phyloP scores from a whole-genome alignment of 1,140 invertebrate genomes.

The Drosophila orosa region DNA sequence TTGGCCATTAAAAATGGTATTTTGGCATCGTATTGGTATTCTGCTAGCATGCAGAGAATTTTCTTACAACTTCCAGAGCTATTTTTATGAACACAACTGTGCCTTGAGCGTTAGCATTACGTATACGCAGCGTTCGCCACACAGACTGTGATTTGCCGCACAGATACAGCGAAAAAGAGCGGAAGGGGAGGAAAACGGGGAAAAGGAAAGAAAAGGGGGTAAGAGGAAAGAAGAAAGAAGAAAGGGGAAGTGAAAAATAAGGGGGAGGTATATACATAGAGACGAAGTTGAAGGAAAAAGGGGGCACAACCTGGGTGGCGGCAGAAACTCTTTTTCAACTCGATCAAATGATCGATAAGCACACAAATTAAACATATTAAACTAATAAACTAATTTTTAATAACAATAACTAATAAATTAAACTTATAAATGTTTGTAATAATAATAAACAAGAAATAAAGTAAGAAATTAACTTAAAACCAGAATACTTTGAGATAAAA shows the following conservation, averaged over 20 bases:
- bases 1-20: not conserved
- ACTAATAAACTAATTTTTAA: not conserved
- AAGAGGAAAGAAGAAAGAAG: not conserved
- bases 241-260: not conserved
- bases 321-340: not conserved
- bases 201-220: not conserved
- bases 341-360: slow-evolving; percentile 4
- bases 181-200: not conserved
- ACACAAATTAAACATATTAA: not conserved
- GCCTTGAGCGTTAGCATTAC: slow-evolving; percentile 23
- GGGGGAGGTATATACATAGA: not conserved
- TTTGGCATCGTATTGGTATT: not conserved
- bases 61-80: not conserved
- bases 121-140: slow-evolving; percentile 39
- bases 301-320: slow-evolving; percentile 20
- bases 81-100: not conserved
- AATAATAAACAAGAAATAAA: not conserved
- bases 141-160: slow-evolving; percentile 57
- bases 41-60: not conserved
- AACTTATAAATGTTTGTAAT: not conserved
- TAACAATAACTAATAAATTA: not conserved
- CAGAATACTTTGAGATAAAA: not conserved
- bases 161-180: slow-evolving; percentile 14
- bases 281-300: not conserved
- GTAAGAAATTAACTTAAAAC: no score